A percentile compares a stretch with the other conserved stretches of the same genome.
phyloP scores from a whole-genome alignment of 2,888 invertebrate genomes.

The Leistus spinibarbis region DNA sequence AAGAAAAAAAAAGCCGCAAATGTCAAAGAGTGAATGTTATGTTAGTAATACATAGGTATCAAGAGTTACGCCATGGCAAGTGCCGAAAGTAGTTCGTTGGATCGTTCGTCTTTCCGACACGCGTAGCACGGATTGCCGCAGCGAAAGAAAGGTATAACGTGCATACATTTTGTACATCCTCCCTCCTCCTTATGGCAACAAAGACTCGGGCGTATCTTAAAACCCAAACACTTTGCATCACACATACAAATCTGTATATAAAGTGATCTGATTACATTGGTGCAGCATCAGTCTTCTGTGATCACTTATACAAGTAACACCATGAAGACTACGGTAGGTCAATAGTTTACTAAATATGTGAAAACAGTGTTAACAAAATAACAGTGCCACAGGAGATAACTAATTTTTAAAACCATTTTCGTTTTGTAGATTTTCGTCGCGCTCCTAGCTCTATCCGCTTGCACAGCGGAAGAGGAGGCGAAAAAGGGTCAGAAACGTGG shows the following conservation, averaged over 20 bases:
- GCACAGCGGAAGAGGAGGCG: slow-evolving; percentile 50
- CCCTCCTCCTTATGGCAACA: slow-evolving; percentile 15
- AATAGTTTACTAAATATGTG: neutral
- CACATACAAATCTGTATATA: slow-evolving; percentile 29
- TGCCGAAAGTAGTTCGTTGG: slow-evolving; percentile 37
- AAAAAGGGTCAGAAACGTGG: slow-evolving; percentile 58
- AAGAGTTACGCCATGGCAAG: neutral
- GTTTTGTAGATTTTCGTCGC: slow-evolving; percentile 56
- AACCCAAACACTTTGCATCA: slow-evolving; percentile 13
- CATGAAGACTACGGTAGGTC: slow-evolving; percentile 53
- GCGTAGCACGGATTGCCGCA: slow-evolving; percentile 3
- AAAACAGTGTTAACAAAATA: neutral
- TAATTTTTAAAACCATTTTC: neutral
- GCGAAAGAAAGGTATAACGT: slow-evolving; percentile 24
- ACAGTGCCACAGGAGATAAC: neutral
- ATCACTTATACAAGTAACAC: slow-evolving; percentile 44
- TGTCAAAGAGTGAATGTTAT: slow-evolving; percentile 11
- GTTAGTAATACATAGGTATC: slow-evolving; percentile 11
- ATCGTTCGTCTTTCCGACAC: slow-evolving; percentile 31
- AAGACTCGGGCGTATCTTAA: slow-evolving; percentile 15
- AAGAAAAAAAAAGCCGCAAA: slow-evolving; percentile 8
- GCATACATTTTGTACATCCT: slow-evolving; percentile 14
- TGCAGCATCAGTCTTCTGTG: slow-evolving; percentile 52
- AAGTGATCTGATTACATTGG: slow-evolving; percentile 19
- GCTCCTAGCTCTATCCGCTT: slow-evolving; percentile 56